phyloP scores from a whole-genome alignment of 2,113 vertebrate genomes.

The Glaucidium brasilianum region DNA sequence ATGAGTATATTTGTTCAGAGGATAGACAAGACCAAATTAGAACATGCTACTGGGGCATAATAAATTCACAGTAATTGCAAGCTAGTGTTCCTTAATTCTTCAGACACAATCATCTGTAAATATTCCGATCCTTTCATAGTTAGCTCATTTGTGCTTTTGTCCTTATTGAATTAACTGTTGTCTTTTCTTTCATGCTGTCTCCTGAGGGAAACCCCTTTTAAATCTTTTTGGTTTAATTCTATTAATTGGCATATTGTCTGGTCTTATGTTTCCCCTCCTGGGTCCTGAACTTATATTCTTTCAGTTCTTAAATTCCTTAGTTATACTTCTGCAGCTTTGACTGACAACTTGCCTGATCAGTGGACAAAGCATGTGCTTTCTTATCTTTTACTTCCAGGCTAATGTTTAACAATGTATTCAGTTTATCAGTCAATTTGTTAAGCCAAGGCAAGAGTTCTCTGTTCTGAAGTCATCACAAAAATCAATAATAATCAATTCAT shows the following conservation, averaged over 20 bases:
- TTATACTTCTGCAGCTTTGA: slow-evolving; percentile 65
- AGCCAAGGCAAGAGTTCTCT: slow-evolving; percentile 35
- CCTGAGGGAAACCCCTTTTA: slow-evolving; percentile 65
- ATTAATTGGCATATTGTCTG: slow-evolving; percentile 77
- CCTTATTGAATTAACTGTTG: slow-evolving; percentile 70
- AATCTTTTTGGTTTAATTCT: slow-evolving; percentile 73
- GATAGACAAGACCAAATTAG: slow-evolving; percentile 49
- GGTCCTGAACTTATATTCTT: slow-evolving; percentile 67
- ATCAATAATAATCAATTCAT: slow-evolving; percentile 54
- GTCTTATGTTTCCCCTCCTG: slow-evolving; percentile 63
- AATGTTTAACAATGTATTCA: slow-evolving; percentile 65
- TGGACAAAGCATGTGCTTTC: slow-evolving; percentile 65
- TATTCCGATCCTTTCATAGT: slow-evolving; percentile 65
- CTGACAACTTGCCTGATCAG: slow-evolving; percentile 65
- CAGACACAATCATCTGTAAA: slow-evolving; percentile 68
- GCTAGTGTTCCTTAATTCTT: slow-evolving; percentile 68
- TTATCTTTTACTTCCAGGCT: slow-evolving; percentile 76
- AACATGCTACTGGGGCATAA: slow-evolving; percentile 43
- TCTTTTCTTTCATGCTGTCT: slow-evolving; percentile 65
- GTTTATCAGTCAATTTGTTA: slow-evolving; percentile 67
- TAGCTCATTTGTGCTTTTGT: slow-evolving; percentile 70
- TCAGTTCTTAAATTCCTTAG: slow-evolving; percentile 64
- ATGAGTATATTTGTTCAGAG: slow-evolving; percentile 56
- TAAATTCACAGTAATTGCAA: slow-evolving; percentile 68
- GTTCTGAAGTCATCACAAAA: slow-evolving; percentile 57